Evolutionary conservation across 2,113 vertebrate genomes (phyloP).

Genomic region (Oryzias celebensis): DNA sequence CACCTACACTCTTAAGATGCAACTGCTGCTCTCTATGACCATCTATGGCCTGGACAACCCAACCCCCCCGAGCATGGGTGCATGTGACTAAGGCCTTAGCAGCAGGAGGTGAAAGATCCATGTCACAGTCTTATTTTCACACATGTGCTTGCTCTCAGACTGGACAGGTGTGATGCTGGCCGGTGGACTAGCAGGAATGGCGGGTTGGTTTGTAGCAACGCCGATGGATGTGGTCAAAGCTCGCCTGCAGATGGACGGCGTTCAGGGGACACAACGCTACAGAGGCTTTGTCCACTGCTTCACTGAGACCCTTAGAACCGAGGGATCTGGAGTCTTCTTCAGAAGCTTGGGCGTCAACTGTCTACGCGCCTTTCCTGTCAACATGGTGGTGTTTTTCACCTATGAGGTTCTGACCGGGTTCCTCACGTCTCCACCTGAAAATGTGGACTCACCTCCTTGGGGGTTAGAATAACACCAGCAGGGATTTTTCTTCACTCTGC

Average conservation of each 20-base stretch:
- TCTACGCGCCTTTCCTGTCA: constrained; percentile 88
- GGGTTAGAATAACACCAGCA: constrained; percentile 28
- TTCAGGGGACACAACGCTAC: constrained; percentile 73
- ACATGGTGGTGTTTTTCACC: constrained; percentile 86
- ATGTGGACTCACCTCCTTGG: constrained; percentile 3
- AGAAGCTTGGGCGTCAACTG: constrained; percentile 87
- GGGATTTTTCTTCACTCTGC: not conserved
- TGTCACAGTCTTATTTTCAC: not conserved
- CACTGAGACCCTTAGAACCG: constrained; percentile 76
- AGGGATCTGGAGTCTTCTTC: constrained; percentile 85
- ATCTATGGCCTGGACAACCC: too few species aligned
- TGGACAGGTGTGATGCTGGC: constrained; percentile 82
- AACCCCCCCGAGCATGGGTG: too few species aligned
- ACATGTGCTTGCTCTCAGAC: constrained; percentile 68
- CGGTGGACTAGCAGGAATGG: constrained; percentile 84
- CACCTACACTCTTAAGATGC: too few species aligned
- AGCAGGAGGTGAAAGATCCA: not conserved
- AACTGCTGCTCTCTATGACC: too few species aligned
- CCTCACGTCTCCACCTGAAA: constrained; percentile 31
- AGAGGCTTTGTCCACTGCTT: constrained; percentile 85
- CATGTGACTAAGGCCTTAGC: not conserved
- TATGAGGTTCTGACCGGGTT: constrained; percentile 83
- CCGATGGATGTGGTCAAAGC: constrained; percentile 95
- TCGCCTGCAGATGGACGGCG: constrained; percentile 84
- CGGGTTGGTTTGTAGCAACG: constrained; percentile 85